Evolutionary conservation across 2,113 vertebrate species (phyloP), one percentile per base, ranked within the genome.

Genomic region (Aphelocoma coerulescens): DNA sequence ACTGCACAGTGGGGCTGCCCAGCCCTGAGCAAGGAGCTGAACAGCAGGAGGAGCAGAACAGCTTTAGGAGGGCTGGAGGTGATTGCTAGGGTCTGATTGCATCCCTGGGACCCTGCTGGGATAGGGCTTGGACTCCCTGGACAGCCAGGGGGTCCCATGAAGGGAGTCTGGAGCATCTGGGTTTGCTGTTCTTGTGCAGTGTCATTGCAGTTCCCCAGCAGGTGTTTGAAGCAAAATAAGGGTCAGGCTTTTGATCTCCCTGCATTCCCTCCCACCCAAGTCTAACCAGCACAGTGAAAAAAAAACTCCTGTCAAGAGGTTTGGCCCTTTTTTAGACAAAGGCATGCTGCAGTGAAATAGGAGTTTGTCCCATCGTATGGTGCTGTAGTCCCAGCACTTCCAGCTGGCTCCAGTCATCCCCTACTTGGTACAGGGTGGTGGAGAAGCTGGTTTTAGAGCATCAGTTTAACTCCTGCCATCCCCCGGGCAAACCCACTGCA

Each of bases 101-200:
- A 48, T 37, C 20, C 23, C 10, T 27, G 12, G 13, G 6, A 48
- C 4, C 11, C 62, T 46, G 16, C 13, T 61, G 59, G 51, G 46
- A 24, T 22, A 32, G 54, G 11, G 8, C 12, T 58, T 1, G 1
- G 32, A 5, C 5, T 72, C 19, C 57, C 32, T 3, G 3, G 11
- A 2, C 15, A 14, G 3, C 4, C 33, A 20, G 4, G 9, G 11
- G 2, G 3, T 54, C 48, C 58, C 33, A 17, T 0, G 1, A 30
- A 5, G 41, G 19, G 11, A n/a, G 18, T 10, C 30, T 51, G 77
- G 61, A 54, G 8, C 24, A 3, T 48, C 33, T 66, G 41, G 2
- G 54, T 65, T 74, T 84, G 46, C 35, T 16, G 21, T 0, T 0
- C 41, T 66, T 41, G 24, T 21, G 16, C 30, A 33, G n/a, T 3